Base-by-base conservation (phyloP, 2,113 vertebrate species). In the Enhydra lutris region DNA sequence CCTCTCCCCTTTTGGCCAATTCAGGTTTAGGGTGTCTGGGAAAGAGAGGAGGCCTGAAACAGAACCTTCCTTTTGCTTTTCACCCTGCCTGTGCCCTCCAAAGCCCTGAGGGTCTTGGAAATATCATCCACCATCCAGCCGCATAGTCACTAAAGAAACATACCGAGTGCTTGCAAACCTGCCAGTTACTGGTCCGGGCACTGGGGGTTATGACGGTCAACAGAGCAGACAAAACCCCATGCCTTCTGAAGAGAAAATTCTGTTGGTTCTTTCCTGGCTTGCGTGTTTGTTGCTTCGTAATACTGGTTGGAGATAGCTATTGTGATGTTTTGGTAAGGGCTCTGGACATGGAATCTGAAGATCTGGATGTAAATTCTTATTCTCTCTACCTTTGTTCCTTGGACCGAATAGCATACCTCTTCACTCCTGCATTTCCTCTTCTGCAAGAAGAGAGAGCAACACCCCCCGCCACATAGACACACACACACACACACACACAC, bases 161-260 rank as follows among this genome's bases (percentile, higher is more conserved):
- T 50, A 52, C 39, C 31, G 34, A 39, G 11, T 74, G 6, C 18
- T 10, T 14, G 14, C 7, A 50, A 36, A 31, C 21, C 9, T 83
- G 23, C 63, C 31, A 42, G 15, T n/a, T 52, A 17, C 42, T 47
- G 15, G n/a, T 67, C n/a, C 88, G 52, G 63, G 42, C 21, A 55
- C 82, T 59, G 31, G 57, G 7, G 11, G 13, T 31, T 42, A 18
- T 8, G 73, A 13, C 20, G 50, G 20, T 80, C 76, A 65, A 18
- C 39, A 59, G 18, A 55, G 10, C 15, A n/a, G 65, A 45, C 23
- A 42, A 29, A 55, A 59, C 20, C 15, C 36, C 69, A 50, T 13
- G 84, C n/a, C 4, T 92, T 73, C 74, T 14, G 9, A 50, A 89
- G 34, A 74, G 34, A 87, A 63, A 39, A 76, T 94, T 87, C 71